Conservation (phyloP, 2,797 vertebrate species). For the Todus mexicanus region DNA sequence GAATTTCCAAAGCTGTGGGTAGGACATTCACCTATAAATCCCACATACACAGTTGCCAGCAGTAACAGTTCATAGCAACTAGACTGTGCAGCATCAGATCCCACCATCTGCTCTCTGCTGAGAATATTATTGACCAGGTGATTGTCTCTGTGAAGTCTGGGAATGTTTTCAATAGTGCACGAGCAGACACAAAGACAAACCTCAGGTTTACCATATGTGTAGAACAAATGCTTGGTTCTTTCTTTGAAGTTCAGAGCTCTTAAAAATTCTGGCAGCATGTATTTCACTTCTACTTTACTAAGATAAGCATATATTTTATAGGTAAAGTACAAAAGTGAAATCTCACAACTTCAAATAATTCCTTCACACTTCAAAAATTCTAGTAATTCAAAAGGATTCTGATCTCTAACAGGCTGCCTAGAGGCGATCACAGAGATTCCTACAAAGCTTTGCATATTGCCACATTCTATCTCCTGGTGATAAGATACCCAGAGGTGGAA, state of each 20-base stretch:
- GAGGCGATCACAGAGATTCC: neutral
- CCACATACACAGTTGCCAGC: neutral
- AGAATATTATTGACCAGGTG: neutral
- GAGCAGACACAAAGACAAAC: constrained; percentile 2
- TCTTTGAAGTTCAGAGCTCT: neutral
- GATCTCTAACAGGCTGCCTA: neutral
- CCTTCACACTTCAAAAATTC: neutral
- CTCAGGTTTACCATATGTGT: neutral
- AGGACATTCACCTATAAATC: constrained; percentile 11
- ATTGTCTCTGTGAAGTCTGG: constrained; percentile 21
- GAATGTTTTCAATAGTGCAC: neutral
- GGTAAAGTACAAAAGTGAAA: neutral
- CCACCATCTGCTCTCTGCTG: neutral
- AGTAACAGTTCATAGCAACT: constrained; percentile 6
- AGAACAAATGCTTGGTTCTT: neutral
- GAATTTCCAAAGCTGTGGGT: neutral
- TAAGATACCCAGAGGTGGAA: neutral
- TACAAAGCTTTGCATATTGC: neutral
- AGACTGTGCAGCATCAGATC: neutral
- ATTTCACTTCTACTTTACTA: neutral
- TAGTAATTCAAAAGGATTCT: neutral
- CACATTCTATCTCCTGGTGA: neutral
- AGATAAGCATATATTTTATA: neutral
- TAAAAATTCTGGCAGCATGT: neutral
- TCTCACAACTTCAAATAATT: neutral